Percentiles rank a stretch among this genome's conserved stretches.
Evolutionary conservation across 2,797 vertebrate species (phyloP).

Genomic region (Orestias chungarensis): DNA sequence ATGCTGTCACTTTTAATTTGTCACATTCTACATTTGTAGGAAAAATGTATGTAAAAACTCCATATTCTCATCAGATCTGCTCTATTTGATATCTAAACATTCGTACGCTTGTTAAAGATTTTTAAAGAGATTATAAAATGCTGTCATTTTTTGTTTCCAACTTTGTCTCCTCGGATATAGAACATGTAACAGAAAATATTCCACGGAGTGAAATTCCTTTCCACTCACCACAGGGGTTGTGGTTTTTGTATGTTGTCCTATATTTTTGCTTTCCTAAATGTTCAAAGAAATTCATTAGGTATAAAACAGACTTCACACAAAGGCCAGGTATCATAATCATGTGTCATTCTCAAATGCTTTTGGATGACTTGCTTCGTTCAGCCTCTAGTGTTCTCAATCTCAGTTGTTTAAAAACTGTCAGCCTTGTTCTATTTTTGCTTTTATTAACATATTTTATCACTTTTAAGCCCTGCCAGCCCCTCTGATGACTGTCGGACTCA

Average conservation of each 20-base stretch:
- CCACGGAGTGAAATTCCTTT: neutral
- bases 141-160: neutral
- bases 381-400: conserved; percentile 23
- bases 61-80: neutral
- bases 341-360: conserved; percentile 45
- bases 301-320: too few relatives aligned
- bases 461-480: conserved; percentile 10
- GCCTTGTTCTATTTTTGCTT: conserved; percentile 39
- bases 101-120: neutral
- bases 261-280: neutral
- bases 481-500: conserved; percentile 11
- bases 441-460: conserved; percentile 19
- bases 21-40: neutral
- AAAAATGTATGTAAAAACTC: neutral
- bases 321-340: conserved; percentile 7
- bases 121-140: neutral
- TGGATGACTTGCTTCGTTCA: conserved; percentile 1
- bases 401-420: conserved; percentile 16
- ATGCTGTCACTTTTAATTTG: too few relatives aligned
- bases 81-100: neutral
- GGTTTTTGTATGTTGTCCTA: neutral
- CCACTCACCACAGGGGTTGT: neutral
- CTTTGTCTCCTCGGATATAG: neutral
- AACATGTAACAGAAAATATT: neutral
- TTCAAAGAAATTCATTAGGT: neutral